Evolutionary conservation across 2,113 vertebrate species (phyloP), one percentile per base, ranked within the genome.

Genomic region (Bufo bufo): DNA sequence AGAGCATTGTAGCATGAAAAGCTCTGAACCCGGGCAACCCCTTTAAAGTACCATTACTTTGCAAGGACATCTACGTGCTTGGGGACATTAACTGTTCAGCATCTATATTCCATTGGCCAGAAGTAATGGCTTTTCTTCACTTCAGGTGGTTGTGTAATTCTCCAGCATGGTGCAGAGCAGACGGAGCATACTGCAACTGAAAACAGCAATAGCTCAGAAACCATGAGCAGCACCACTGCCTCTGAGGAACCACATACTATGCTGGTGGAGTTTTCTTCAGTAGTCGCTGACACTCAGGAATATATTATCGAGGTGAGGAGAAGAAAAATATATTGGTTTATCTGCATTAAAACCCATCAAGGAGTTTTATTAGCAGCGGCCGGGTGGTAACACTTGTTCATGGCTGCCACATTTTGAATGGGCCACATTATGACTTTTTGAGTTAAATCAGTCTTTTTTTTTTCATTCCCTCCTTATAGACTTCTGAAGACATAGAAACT

Each of bases 261-360:
- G 11, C 91, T 99, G 92, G 98, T 99, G 4, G 98, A 99, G 93
- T 99, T 99, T 63, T 99, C 98, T 0, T 99, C 98, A 0, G 95
- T 99, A 90, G 98, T 99, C 92, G 98, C 98, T 0, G 97, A 99
- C 90, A 99, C 98, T 16, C 98, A 99, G 94, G 98, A 99, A 84
- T 99, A 99, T 91, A 99, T 99, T 89, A 98, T 99, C 0, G 96
- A 99, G 96, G 98, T 99, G 47, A 82, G 33, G 33, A 33, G 33
- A 33, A n/a, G n/a, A n/a, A n/a, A n/a, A n/a, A n/a, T n/a, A n/a
- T n/a, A n/a, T n/a, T n/a, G n/a, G n/a, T n/a, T n/a, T n/a, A n/a
- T n/a, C n/a, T n/a, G n/a, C n/a, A n/a, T 33, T 33, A 33, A 33
- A 33, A 33, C 33, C 33, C 33, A 33, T 33, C 33, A 33, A 33